Evolutionary conservation across 1,140 invertebrate species (phyloP), one percentile per base, ranked within the genome.

Genomic region (Drosophila sp.): DNA sequence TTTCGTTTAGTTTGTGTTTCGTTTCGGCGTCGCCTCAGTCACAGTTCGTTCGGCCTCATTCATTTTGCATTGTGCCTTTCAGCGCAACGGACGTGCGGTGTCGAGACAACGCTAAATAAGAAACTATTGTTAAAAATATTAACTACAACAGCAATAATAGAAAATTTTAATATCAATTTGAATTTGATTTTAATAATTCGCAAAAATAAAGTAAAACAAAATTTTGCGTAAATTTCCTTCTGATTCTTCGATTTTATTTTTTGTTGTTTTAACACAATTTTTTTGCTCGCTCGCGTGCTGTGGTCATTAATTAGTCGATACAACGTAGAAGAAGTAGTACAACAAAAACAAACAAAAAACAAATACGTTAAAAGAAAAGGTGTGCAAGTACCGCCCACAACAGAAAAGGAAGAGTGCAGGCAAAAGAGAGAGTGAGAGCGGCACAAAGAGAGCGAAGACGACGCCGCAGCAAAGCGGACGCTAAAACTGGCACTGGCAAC

Each of bases 1-100:
- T 50, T 66, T 40, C 40, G 38, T 41, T 54, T 62, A n/a, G 43
- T 46, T 63, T 62, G 48, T 53, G 14, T 32, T 40, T 66, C 41
- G 64, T 40, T 54, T 45, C 29, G 56, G 32, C 34, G 48, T 66
- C 36, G 72, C 27, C 32, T 34, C 43, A n/a, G 75, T 62, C 46
- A 14, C 34, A 34, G 14, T 27, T 71, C 46, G 59, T 58, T 70
- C 66, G 58, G 40, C 46, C 50, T 61, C 72, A 83, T 83, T 82
- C 70, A 86, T 87, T 86, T 86, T 87, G 65, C 74, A 82, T 82
- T 86, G 75, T 87, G 82, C 82, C 78, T 78, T 86, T 81, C 78
- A 87, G 71, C 66, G 69, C 70, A 86, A 45, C 78, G 74, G 81
- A 87, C 75, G 78, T 78, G 48, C 57, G 36, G 65, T 70, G 65